Evolutionary conservation across 2,888 invertebrate species (phyloP), one percentile per base, ranked within the genome.

Genomic region (Amblyjoppa fuscipennis): DNA sequence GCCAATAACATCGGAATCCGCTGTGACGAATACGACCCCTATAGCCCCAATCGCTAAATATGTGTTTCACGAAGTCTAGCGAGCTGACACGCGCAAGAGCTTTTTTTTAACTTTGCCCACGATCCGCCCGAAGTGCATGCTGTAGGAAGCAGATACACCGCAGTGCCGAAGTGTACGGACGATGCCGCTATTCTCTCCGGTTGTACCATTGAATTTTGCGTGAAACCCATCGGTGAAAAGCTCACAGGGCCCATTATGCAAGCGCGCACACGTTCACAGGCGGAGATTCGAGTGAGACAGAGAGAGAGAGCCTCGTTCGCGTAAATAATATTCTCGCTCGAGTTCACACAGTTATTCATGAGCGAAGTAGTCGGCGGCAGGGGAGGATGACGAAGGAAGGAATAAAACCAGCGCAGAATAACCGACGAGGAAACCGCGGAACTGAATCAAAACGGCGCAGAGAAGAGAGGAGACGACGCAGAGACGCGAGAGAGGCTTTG

Each of bases 151-250:
- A 25, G 28, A 68, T 56, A 20, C 68, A 68, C 20, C 11, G 38
- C 38, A 7, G 66, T 68, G 7, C 41, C 25, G 34, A 56, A n/a
- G 49, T 20, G 16, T 16, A 61, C 49, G 59, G 41, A 75, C 69
- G 69, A 61, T 69, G 59, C 45, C 68, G 69, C 75, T 74, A 75
- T 75, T 70, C 81, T 61, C 59, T 75, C 51, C 75, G 34, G 75
- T 71, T 59, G 16, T 7, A 25, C 38, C 68, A 78, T 73, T 78
- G 56, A 59, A 74, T 74, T 69, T 51, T 59, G 53, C 66, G 41
- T 49, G 71, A 34, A 69, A 49, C 73, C 61, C 69, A 69, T 83
- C 66, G 51, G 51, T 81, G 69, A 68, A 81, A 81, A 76, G 70
- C 70, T 49, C 82, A 20, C 20, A 20, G 3, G 38, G 53, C 45